Base-by-base conservation (phyloP, 2,797 vertebrate genomes). In the Spinus pinus region DNA sequence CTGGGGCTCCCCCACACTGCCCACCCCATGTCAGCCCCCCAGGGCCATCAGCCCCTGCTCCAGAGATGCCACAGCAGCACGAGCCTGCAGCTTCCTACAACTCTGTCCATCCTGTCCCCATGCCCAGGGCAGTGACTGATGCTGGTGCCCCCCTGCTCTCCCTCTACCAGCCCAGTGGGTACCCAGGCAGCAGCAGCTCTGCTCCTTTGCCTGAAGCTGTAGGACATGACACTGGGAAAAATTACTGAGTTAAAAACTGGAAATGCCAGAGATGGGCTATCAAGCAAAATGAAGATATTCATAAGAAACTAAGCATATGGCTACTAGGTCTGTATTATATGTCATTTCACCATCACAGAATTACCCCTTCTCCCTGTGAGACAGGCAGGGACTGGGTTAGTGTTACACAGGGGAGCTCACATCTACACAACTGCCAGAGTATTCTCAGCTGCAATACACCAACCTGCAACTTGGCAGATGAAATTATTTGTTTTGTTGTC, bases 401-500 rank as follows among this genome's bases (percentile, higher is more conserved):
- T 71, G 42, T 85, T 78, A 54, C 56, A 37, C 64, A 44, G 50
- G 72, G 91, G 88, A 95, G 28, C 54, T 88, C 60, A 50, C 56
- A 35, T 53, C 42, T 35, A 44, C 0, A 1, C 54, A 67, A 44
- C 50, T 82, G 44, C 69, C 58, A 51, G 75, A 51, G 65, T 35
- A 57, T 33, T 82, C 80, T 72, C 72, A 56, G 54, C 44, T 51
- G 57, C 81, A 86, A 73, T 19, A 66, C 2, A 4, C 33, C 0
- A 0, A 62, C 49, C 72, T 39, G 50, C 35, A 70, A 22, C 78
- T 69, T 77, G 0, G 0, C 46, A 85, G 72, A 74, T 42, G 14
- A 88, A 93, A 95, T 65, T 9, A 89, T 93, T 95, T 31, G 79
- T 93, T 95, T 88, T 93, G 47, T 85, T 86, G 65, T 86, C 91